phyloP scores from a whole-genome alignment of 2,113 vertebrate genomes.

The Elgaria multicarinata region DNA sequence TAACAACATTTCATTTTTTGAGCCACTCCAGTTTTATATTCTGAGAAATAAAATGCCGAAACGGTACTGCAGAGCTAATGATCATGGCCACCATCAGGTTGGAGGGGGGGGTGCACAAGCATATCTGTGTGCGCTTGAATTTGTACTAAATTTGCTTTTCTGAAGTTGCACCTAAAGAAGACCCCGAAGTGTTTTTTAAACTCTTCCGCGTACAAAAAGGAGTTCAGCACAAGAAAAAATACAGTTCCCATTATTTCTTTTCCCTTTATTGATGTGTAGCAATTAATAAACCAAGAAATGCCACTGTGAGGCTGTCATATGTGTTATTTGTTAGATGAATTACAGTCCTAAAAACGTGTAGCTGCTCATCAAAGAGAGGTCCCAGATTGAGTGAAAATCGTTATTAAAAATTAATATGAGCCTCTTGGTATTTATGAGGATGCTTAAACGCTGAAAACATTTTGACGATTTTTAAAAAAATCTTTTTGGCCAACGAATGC shows the following conservation, averaged over 20 bases:
- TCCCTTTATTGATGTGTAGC: neutral
- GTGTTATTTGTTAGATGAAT: neutral
- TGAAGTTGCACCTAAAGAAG: neutral
- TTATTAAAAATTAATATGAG: neutral
- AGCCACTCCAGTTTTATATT: neutral
- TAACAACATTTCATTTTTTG: neutral
- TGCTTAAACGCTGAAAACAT: conserved; percentile 2
- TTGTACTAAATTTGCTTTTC: neutral
- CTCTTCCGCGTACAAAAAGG: neutral
- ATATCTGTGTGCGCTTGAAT: neutral
- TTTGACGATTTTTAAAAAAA: conserved; percentile 43
- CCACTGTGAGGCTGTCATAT: neutral
- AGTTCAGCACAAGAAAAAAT: neutral
- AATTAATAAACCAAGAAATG: neutral
- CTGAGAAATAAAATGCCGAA: neutral
- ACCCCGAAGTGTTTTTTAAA: neutral
- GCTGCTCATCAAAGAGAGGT: neutral
- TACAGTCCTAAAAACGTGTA: neutral
- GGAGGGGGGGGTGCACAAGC: no score
- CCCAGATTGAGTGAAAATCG: neutral
- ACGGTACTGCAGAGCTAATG: neutral
- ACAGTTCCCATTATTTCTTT: neutral
- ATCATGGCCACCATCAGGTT: neutral
- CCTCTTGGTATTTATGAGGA: neutral
- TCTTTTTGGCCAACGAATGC: conserved; percentile 33